A percentile compares a stretch with the other conserved stretches of the same genome.
Conservation (phyloP, 2,113 vertebrate species). For the Mesocricetus auratus region DNA sequence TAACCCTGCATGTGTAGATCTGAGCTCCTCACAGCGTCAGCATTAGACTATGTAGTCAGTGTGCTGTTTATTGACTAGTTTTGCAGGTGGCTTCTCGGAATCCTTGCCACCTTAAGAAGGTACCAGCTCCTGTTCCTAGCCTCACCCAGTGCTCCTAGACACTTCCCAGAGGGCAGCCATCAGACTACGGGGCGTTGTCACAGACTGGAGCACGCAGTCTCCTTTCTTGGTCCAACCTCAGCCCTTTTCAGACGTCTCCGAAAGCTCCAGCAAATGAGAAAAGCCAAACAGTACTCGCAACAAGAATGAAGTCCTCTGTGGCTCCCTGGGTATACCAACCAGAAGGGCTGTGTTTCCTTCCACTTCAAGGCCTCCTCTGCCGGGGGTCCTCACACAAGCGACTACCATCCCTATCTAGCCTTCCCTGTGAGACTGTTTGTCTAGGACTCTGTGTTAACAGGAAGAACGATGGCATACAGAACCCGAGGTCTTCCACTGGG, state of each 20-base stretch:
- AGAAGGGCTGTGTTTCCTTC: neutral
- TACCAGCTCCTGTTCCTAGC: neutral
- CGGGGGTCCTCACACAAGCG: neutral
- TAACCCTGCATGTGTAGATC: neutral
- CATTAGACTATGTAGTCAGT: neutral
- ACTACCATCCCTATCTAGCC: neutral
- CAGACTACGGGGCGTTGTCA: neutral
- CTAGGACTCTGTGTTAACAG: neutral
- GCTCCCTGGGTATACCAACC: neutral
- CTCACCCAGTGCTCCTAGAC: neutral
- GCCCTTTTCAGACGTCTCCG: neutral
- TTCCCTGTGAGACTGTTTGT: neutral
- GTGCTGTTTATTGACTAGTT: neutral
- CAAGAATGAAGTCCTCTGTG: neutral
- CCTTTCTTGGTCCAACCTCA: neutral
- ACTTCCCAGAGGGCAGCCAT: neutral
- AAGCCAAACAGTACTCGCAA: neutral
- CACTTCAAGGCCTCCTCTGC: neutral
- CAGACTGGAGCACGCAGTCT: neutral
- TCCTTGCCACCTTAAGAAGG: neutral
- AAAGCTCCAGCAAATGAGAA: neutral
- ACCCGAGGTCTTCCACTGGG: neutral
- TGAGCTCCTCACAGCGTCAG: neutral
- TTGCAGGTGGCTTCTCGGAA: neutral
- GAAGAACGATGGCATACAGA: neutral